Percentiles rank a stretch among this genome's conserved stretches.
These are phyloP conservation scores for Notothenia rossii DNA, from an alignment of 2,113 vertebrate genomes.

Conservation along the genomic window DNA sequence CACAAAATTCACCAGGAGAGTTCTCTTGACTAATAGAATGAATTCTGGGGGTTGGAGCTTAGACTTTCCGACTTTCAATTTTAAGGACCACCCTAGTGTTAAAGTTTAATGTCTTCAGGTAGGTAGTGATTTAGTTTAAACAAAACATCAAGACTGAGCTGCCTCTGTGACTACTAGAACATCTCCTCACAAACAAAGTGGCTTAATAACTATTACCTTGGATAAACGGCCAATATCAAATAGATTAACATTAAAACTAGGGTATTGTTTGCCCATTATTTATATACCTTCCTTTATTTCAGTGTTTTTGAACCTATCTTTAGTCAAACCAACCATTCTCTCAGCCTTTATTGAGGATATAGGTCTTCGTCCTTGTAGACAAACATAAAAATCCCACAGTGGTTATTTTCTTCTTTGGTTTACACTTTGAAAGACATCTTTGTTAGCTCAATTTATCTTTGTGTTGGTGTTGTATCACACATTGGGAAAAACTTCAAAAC, in stretches of 20 bases:
- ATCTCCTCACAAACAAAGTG: too few species aligned
- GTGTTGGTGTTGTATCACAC: not conserved
- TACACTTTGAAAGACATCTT: not conserved
- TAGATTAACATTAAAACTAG: not conserved
- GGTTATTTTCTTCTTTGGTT: conserved; percentile 12
- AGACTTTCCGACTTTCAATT: too few species aligned
- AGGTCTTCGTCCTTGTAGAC: not conserved
- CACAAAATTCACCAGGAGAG: too few species aligned
- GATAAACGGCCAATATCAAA: not conserved
- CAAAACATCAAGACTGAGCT: too few species aligned
- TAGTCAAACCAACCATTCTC: not conserved
- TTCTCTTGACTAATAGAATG: too few species aligned
- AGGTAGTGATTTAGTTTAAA: too few species aligned
- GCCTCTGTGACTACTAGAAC: too few species aligned
- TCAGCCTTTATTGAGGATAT: not conserved
- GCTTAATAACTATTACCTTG: too few species aligned
- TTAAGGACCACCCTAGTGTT: too few species aligned
- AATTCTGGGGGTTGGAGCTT: too few species aligned
- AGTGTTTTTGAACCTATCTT: not conserved
- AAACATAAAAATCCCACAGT: not conserved
- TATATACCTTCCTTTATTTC: not conserved
- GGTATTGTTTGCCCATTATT: not conserved
- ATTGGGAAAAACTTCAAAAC: not conserved
- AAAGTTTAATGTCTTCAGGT: too few species aligned
- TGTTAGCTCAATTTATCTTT: not conserved